Percentiles rank a stretch among this genome's conserved stretches.
These are phyloP conservation scores for Lycocerus yunnanus DNA, from an alignment of 2,888 invertebrate genomes.

Conservation along the genomic window DNA sequence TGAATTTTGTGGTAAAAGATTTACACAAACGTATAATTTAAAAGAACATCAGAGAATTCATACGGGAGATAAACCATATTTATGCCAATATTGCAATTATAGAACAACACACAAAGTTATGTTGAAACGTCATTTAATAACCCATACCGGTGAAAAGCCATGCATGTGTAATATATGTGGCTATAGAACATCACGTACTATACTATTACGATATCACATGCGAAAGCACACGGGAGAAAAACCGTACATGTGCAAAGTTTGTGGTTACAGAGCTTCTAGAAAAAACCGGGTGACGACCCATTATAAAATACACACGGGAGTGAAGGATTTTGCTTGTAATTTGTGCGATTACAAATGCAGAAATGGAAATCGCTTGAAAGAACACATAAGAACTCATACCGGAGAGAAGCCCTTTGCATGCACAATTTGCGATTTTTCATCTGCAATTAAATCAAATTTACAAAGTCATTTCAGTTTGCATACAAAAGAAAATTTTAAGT, in stretches of 20 bases:
- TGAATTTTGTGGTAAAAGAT: neutral
- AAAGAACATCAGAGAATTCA: neutral
- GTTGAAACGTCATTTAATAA: neutral
- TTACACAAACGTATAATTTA: neutral
- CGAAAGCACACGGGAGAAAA: neutral
- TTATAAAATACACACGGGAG: neutral
- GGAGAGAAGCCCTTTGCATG: neutral
- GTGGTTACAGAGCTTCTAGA: neutral
- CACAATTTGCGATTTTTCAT: neutral
- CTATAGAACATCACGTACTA: neutral
- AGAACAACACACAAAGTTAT: neutral
- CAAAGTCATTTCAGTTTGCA: neutral
- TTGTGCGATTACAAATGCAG: neutral
- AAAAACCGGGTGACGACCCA: neutral
- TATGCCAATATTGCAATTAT: neutral
- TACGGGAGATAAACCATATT: neutral
- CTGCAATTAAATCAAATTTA: neutral
- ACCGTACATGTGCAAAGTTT: neutral
- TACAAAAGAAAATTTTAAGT: neutral
- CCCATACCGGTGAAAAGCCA: neutral
- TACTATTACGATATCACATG: neutral
- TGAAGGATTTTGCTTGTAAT: neutral
- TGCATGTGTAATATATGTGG: neutral
- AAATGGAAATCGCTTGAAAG: neutral
- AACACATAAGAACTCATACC: neutral